These are phyloP conservation scores for Tipula helvola DNA, from an alignment of 2,888 invertebrate genomes.

Conservation along the genomic window DNA sequence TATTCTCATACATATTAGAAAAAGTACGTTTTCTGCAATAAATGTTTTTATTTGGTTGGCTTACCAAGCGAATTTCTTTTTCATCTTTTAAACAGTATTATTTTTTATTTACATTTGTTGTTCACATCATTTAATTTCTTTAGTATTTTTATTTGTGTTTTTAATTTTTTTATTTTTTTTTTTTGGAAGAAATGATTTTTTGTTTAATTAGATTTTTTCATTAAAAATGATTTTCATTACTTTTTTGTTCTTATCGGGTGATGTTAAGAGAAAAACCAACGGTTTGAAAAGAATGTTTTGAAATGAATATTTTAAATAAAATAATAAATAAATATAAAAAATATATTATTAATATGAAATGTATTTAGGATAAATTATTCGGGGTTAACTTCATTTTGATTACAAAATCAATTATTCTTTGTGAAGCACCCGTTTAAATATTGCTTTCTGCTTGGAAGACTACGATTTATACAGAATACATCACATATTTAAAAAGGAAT, in stretches of 20 bases:
- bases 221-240: not conserved
- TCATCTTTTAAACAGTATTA: not conserved
- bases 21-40: not conserved
- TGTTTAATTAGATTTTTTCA: not conserved
- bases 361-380: not conserved
- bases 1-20: not conserved
- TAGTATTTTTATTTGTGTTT: not conserved
- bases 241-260: not conserved
- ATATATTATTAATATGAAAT: not conserved
- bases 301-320: not conserved
- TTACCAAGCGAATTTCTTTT: not conserved
- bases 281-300: not conserved
- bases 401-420: not conserved
- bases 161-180: not conserved
- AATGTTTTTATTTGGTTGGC: not conserved
- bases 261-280: not conserved
- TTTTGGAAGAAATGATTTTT: not conserved
- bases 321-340: not conserved
- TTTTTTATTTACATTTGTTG: not conserved
- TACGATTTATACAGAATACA: not conserved
- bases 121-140: not conserved
- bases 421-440: not conserved
- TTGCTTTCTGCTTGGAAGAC: not conserved
- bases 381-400: not conserved
- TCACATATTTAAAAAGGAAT: not conserved